Evolutionary conservation across 2,113 vertebrate genomes (phyloP), one percentile per base, ranked within the genome.

Genomic region (Anoplopoma fimbria): DNA sequence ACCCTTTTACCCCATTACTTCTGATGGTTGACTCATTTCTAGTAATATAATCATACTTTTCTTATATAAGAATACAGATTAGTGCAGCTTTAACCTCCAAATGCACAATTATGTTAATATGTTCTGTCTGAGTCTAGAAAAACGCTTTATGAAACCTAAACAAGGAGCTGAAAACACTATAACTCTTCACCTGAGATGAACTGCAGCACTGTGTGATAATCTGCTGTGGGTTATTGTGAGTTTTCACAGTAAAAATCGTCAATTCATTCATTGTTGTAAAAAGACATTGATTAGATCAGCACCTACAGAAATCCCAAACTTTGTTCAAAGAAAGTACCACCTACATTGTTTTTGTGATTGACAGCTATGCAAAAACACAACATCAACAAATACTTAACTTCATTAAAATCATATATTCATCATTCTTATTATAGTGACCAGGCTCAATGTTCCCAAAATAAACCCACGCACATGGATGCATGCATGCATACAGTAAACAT

Each of bases 401-500:
- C 10, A 23, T 47, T 3, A 38, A 61, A 71, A 58, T 33, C 25
- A 25, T 15, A 58, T 63, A 77, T 53, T 49, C 69, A 69, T 33
- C 10, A 27, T 36, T 80, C 31, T 70, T 51, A 49, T 14, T 49
- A 60, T 57, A 73, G 55, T 61, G 84, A 69, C 60, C 29, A 15
- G 38, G 60, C 33, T 70, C 36, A 40, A 76, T 55, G 79, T 75
- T 60, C 79, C 51, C 61, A 68, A 75, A 87, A 79, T 9, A 75
- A 90, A 61, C 78, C 87, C 51, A 88, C 58, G 29, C 85, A 81
- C 88, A 64, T 64, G 62, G 64, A 84, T 69, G 81, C 77, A 75
- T 78, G 84, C 84, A 85, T 87, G 87, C 76, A 83, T 64, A 85
- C 73, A 75, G 83, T 78, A 87, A 88, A 90, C 87, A 88, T 64